Evolutionary conservation across 2,888 invertebrate genomes (phyloP).

Genomic region (Volucella inflata): DNA sequence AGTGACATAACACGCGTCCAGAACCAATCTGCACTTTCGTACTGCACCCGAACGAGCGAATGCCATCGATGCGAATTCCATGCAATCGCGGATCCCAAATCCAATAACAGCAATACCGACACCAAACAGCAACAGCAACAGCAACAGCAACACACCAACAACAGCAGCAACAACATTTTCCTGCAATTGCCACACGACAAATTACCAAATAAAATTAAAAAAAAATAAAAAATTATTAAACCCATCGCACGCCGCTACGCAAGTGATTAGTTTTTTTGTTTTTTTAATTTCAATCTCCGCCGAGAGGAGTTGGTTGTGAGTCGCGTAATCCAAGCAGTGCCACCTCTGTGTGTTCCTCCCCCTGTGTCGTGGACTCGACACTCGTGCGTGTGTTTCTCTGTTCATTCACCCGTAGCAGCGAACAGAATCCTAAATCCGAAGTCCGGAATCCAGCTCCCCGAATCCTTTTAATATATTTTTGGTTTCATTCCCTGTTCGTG

Average conservation of each 20-base stretch:
- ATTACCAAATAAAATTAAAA: constrained; percentile 27
- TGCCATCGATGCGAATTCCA: constrained; percentile 63
- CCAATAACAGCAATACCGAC: constrained; percentile 57
- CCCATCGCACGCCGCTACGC: constrained; percentile 32
- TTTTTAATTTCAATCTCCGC: constrained; percentile 22
- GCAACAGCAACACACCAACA: constrained; percentile 63
- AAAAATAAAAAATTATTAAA: constrained; percentile 29
- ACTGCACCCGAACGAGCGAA: constrained; percentile 46
- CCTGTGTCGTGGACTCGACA: constrained; percentile 7
- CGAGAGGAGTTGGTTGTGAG: constrained; percentile 9
- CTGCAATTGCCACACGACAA: constrained; percentile 61
- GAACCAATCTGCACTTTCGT: constrained; percentile 9
- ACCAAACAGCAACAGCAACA: constrained; percentile 39
- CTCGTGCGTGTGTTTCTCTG: constrained; percentile 22
- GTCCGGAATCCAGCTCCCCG: constrained; percentile 5
- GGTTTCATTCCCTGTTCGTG: constrained; percentile 47
- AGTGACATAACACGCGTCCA: constrained; percentile 64
- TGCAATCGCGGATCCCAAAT: constrained; percentile 52
- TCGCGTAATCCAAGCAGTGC: constrained; percentile 10
- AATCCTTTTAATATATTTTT: constrained; percentile 20
- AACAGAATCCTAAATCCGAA: constrained; percentile 8
- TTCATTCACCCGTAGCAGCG: constrained; percentile 34
- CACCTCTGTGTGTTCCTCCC: constrained; percentile 33
- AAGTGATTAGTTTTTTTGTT: constrained; percentile 25
- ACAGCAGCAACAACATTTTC: constrained; percentile 67